These are phyloP conservation scores for Armadillidium nasatum DNA, from an alignment of 1,140 invertebrate species.

Conservation along the genomic window DNA sequence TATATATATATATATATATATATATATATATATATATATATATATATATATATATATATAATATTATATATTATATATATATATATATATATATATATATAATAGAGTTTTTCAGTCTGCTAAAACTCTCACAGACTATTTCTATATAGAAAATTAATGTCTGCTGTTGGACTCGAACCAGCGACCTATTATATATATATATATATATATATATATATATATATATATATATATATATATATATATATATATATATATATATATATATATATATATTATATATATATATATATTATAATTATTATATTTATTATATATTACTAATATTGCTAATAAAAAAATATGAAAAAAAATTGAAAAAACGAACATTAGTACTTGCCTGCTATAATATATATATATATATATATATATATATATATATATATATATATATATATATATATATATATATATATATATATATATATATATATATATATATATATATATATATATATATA, in stretches of 20 bases:
- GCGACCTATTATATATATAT: slow-evolving; percentile 8
- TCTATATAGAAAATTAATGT: too few species aligned
- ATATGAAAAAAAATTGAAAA: too few species aligned
- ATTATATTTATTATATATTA: too few species aligned
- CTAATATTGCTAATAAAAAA: too few species aligned
- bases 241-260: background rate
- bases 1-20: background rate
- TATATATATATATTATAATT: too few species aligned
- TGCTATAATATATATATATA: too few species aligned
- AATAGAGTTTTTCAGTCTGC: too few species aligned
- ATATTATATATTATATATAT: background rate
- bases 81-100: slow-evolving; percentile 12
- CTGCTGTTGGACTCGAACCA: too few species aligned
- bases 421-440: slow-evolving; percentile 11
- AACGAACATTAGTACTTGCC: too few species aligned
- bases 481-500: slow-evolving; percentile 3
- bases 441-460: slow-evolving; percentile 12
- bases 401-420: background rate
- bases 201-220: slow-evolving; percentile 21
- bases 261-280: too few species aligned
- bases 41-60: slow-evolving; percentile 20
- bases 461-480: slow-evolving; percentile 13
- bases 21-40: background rate
- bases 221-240: slow-evolving; percentile 25
- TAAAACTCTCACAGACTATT: too few species aligned